Evolutionary conservation across 1,140 invertebrate genomes (phyloP), one percentile per base, ranked within the genome.

Genomic region (Palaemon carinicauda): DNA sequence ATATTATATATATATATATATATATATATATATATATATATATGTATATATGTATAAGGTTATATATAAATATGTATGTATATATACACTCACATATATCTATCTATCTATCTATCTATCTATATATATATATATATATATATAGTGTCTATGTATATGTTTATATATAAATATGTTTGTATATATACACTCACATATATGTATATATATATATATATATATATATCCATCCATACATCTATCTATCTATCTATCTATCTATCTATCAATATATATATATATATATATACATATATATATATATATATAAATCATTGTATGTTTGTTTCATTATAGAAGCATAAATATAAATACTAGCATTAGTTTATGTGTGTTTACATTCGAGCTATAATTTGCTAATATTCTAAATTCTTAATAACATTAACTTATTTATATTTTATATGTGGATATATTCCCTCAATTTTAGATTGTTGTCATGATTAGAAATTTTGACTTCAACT

Each of bases 11-110:
- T n/a, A n/a, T n/a, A n/a, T n/a, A n/a, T n/a, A n/a, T n/a, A n/a
- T n/a, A n/a, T n/a, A n/a, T n/a, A n/a, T n/a, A n/a, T 60, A 60
- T 60, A 60, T 60, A 60, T 60, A 60, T 60, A 60, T 60, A 60
- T 19, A 19, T 60, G 24, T 60, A 19, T 19, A 19, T 60, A 60
- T 60, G 24, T 19, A 60, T 60, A 60, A n/a, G n/a, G n/a, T n/a
- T n/a, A n/a, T n/a, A n/a, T n/a, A n/a, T n/a, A n/a, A n/a, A n/a
- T n/a, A n/a, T n/a, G n/a, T n/a, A n/a, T n/a, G n/a, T 60, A 60
- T 19, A 60, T 60, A 60, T 60, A 60, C 3, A 60, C 19, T 15
- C 19, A 60, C 3, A 60, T 60, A 60, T 60, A 60, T 60, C 12
- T 60, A 60, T 60, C 12, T 60, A 60, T 19, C 12, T 60, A 60